A percentile compares a stretch with the other conserved stretches of the same genome.
phyloP scores from a whole-genome alignment of 2,113 vertebrate species.

The Paratilapia polleni region DNA sequence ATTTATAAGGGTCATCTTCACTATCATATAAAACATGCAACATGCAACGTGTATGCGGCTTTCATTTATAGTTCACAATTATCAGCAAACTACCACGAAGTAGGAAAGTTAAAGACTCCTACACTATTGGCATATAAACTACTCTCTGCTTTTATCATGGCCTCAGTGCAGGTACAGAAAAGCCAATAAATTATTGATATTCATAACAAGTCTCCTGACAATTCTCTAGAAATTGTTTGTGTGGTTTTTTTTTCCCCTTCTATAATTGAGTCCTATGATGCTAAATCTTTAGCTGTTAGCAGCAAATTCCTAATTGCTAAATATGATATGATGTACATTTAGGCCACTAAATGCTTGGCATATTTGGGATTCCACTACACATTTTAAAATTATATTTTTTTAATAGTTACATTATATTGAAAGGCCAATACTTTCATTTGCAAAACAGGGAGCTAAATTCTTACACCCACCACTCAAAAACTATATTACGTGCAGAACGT shows the following conservation, averaged over 20 bases:
- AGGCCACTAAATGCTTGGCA: no score
- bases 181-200: not conserved
- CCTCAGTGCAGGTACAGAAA: not conserved
- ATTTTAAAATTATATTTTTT: not conserved
- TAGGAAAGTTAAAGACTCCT: not conserved
- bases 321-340: not conserved
- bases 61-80: not conserved
- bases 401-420: not conserved
- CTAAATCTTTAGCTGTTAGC: no score
- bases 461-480: not conserved
- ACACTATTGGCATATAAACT: not conserved
- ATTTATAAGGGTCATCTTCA: not conserved
- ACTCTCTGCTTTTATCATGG: not conserved
- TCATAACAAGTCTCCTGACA: not conserved
- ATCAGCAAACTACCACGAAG: no score
- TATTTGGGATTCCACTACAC: not conserved
- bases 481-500: not conserved
- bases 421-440: not conserved
- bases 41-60: not conserved
- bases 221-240: not conserved
- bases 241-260: not conserved
- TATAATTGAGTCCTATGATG: not conserved
- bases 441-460: not conserved
- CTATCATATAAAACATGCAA: not conserved
- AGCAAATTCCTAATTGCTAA: not conserved